A percentile compares a stretch with the other conserved stretches of the same genome.
Evolutionary conservation across 1,140 invertebrate species (phyloP).

Genomic region (Bradysia coprophila): DNA sequence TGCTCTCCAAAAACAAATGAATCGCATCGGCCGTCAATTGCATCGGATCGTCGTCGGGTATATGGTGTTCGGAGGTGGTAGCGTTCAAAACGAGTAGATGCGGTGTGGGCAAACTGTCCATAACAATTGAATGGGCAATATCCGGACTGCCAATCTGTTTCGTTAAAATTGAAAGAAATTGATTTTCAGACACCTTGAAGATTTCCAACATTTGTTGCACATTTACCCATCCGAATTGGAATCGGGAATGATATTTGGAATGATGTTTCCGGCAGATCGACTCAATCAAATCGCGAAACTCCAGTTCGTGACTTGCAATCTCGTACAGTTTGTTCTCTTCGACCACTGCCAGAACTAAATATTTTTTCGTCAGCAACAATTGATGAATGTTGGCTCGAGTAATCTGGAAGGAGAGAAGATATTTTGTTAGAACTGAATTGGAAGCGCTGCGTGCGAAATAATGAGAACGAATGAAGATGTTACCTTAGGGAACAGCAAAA

Average conservation of each 20-base stretch:
- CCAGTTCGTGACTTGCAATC: slow-evolving; percentile 58
- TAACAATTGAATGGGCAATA: slow-evolving; percentile 78
- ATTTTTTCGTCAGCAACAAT: slow-evolving; percentile 66
- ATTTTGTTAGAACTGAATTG: neutral
- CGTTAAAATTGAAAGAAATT: too few species aligned
- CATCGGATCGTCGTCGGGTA: slow-evolving; percentile 66
- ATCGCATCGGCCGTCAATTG: slow-evolving; percentile 63
- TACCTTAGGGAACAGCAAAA: slow-evolving; percentile 76
- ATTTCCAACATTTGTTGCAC: too few species aligned
- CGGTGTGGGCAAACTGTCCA: slow-evolving; percentile 63
- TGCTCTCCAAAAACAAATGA: slow-evolving; percentile 53
- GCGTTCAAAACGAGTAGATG: slow-evolving; percentile 80
- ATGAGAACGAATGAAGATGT: neutral
- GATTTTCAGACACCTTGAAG: too few species aligned
- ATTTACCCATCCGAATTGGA: slow-evolving; percentile 83
- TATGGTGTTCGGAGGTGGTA: slow-evolving; percentile 74
- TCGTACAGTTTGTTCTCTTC: slow-evolving; percentile 75
- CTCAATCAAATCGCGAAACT: slow-evolving; percentile 73
- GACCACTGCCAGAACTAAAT: slow-evolving; percentile 67
- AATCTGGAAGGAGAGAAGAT: slow-evolving; percentile 3
- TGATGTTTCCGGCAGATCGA: slow-evolving; percentile 57
- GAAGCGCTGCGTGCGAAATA: neutral
- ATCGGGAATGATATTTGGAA: slow-evolving; percentile 58
- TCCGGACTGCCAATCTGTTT: slow-evolving; percentile 49
- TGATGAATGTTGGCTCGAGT: slow-evolving; percentile 68